A percentile compares a stretch with the other conserved stretches of the same genome.
These are phyloP conservation scores for Notarius quadriscutis DNA, from an alignment of 2,113 vertebrate genomes.

Conservation along the genomic window DNA sequence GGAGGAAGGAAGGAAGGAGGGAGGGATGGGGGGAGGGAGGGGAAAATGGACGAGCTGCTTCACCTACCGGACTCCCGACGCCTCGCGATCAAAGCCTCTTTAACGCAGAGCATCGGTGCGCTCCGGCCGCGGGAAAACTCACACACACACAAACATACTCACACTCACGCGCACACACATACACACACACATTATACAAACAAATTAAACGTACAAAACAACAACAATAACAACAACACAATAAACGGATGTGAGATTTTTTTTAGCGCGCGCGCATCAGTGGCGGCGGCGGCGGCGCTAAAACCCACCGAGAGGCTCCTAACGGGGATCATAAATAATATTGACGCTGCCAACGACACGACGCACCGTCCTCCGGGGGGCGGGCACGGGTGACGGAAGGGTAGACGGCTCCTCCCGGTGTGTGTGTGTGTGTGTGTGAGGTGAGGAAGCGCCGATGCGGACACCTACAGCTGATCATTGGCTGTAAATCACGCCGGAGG, in stretches of 20 bases:
- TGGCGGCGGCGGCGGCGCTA: constrained; percentile 40
- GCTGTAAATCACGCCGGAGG: constrained; percentile 72
- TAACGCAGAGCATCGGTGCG: constrained; percentile 53
- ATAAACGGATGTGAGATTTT: constrained; percentile 9
- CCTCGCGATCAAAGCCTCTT: constrained; percentile 49
- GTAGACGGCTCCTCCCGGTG: constrained; percentile 61
- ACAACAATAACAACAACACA: constrained; percentile 22
- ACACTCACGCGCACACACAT: background rate
- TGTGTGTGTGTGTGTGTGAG: constrained; percentile 60
- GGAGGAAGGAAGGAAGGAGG: constrained; percentile 14
- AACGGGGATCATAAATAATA: constrained; percentile 60
- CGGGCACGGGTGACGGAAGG: constrained; percentile 58
- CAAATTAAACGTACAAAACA: constrained; percentile 11
- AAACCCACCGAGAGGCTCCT: constrained; percentile 51
- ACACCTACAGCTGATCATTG: constrained; percentile 75
- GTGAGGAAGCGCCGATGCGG: constrained; percentile 77
- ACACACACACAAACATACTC: background rate
- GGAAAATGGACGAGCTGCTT: constrained; percentile 58
- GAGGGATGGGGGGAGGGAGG: background rate
- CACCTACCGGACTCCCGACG: constrained; percentile 61
- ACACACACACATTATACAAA: background rate
- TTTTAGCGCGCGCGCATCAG: constrained; percentile 30
- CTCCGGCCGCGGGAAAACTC: constrained; percentile 32
- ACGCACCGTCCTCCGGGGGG: constrained; percentile 60
- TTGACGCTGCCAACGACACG: constrained; percentile 59